phyloP scores from a whole-genome alignment of 1,140 invertebrate species.

The Musca vetustissima region DNA sequence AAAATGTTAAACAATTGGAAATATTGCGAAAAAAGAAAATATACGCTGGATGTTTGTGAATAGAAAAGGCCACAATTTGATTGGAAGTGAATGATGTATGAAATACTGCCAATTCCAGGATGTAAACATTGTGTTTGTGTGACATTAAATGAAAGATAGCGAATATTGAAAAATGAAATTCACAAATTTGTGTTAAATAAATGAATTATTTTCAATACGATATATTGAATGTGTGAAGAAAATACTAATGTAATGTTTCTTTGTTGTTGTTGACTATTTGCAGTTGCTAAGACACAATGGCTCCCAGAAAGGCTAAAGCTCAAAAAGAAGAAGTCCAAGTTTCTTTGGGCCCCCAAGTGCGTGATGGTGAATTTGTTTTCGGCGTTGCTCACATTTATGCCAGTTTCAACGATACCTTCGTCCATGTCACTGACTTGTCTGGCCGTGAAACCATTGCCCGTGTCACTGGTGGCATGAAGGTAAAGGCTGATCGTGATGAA shows the following conservation, averaged over 20 bases:
- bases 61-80: background rate
- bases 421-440: slow-evolving; percentile 98
- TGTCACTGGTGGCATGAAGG: slow-evolving; percentile 99
- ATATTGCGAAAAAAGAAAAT: background rate
- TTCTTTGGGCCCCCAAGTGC: slow-evolving; percentile 93
- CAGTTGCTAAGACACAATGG: slow-evolving; percentile 67
- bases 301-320: slow-evolving; percentile 95
- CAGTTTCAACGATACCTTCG: slow-evolving; percentile 99
- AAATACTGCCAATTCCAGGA: background rate
- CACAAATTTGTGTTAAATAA: slow-evolving; percentile 11
- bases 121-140: background rate
- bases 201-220: too few relatives aligned
- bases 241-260: slow-evolving; percentile 3
- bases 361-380: slow-evolving; percentile 97
- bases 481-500: slow-evolving; percentile 99
- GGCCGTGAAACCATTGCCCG: slow-evolving; percentile 98
- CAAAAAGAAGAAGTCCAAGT: slow-evolving; percentile 97
- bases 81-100: background rate
- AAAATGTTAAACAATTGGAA: background rate
- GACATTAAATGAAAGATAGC: background rate
- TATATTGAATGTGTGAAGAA: background rate
- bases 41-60: background rate
- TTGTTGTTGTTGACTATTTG: slow-evolving; percentile 8
- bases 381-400: slow-evolving; percentile 99
- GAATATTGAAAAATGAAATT: slow-evolving; percentile 16